Evolutionary conservation across 1,140 invertebrate genomes (phyloP).

Genomic region (Bombyx mori): ASM3026992v2 NC_085118.1:5794501-5795000

Average conservation of each 20-base stretch:
- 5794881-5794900: constrained; percentile 68
- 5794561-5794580: constrained; percentile 96
- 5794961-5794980: constrained; percentile 50
- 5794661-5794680: constrained; percentile 97
- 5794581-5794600: constrained; percentile 88
- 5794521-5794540: constrained; percentile 93
- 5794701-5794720: constrained; percentile 11
- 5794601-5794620: constrained; percentile 88
- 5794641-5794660: constrained; percentile 93
- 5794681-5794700: constrained; percentile 91
- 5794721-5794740: not conserved
- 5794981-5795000: constrained; percentile 64
- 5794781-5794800: not conserved
- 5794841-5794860: constrained; percentile 66
- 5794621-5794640: constrained; percentile 89
- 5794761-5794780: too few species aligned
- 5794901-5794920: constrained; percentile 69
- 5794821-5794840: constrained; percentile 66
- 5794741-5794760: too few species aligned
- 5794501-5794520: constrained; percentile 87
- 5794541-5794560: constrained; percentile 97
- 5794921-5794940: constrained; percentile 70
- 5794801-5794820: constrained; percentile 62
- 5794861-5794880: constrained; percentile 60
- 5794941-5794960: constrained; percentile 68